These are phyloP conservation scores for Okapia johnstoni DNA, from an alignment of 2,113 vertebrate species.

Conservation along the genomic window DNA sequence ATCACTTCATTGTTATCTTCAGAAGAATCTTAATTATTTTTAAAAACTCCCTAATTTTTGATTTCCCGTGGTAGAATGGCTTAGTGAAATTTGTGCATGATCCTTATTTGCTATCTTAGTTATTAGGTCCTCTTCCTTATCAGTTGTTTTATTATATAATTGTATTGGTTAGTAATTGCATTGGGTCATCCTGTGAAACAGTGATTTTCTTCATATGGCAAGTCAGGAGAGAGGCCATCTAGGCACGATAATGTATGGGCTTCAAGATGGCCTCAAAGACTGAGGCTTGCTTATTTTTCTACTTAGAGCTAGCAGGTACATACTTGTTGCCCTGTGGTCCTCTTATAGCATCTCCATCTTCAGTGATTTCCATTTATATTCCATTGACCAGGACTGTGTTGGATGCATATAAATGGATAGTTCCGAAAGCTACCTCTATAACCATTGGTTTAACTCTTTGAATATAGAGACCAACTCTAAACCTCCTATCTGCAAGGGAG, in stretches of 20 bases:
- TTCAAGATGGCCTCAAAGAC: not conserved
- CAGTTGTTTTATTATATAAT: not conserved
- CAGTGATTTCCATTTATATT: not conserved
- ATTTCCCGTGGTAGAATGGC: not conserved
- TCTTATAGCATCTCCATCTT: not conserved
- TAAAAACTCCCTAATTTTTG: not conserved
- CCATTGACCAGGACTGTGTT: not conserved
- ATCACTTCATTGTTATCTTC: not conserved
- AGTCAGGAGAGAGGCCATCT: not conserved
- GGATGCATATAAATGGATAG: not conserved
- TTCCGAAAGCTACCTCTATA: not conserved
- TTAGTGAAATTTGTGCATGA: constrained; percentile 7
- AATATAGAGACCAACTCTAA: not conserved
- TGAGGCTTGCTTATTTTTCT: not conserved
- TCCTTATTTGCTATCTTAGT: not conserved
- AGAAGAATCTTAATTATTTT: not conserved
- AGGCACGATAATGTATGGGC: not conserved
- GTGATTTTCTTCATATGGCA: not conserved
- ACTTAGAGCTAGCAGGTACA: not conserved
- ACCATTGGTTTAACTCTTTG: not conserved
- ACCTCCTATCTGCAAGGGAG: not conserved
- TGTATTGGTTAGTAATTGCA: not conserved
- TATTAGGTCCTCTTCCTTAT: not conserved
- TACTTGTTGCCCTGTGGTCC: not conserved
- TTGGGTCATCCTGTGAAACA: not conserved